These are phyloP conservation scores for Ursus arctos DNA, from an alignment of 2,113 vertebrate genomes.

Conservation along the genomic window DNA sequence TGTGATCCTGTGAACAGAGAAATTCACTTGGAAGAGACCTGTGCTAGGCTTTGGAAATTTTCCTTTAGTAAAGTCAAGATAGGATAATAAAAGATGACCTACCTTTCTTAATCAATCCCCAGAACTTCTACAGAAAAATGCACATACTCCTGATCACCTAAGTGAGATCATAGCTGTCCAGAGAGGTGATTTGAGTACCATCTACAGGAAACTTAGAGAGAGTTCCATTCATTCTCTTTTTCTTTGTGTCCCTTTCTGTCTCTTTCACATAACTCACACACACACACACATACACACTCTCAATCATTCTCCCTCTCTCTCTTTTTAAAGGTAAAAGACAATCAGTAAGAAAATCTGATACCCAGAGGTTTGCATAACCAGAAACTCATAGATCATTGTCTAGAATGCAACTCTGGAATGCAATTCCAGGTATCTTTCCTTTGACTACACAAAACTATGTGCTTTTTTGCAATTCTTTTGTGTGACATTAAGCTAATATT, in stretches of 20 bases:
- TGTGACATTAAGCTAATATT: conserved; percentile 15
- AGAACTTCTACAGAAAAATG: not conserved
- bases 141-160: not conserved
- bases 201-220: not conserved
- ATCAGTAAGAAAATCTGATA: not conserved
- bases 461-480: not conserved
- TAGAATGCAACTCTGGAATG: not conserved
- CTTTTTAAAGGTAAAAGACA: not conserved
- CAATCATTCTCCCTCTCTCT: not conserved
- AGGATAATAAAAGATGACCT: not conserved
- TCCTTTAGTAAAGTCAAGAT: not conserved
- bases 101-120: not conserved
- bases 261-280: not conserved
- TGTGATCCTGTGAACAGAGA: not conserved
- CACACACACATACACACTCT: not conserved
- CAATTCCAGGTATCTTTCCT: not conserved
- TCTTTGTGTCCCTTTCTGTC: not conserved
- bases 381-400: not conserved
- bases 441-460: not conserved
- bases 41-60: not conserved
- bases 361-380: not conserved
- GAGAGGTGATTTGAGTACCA: not conserved
- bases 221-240: not conserved
- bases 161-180: not conserved
- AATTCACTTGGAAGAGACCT: not conserved